Percentiles rank a stretch among this genome's conserved stretches.
phyloP scores from a whole-genome alignment of 2,888 invertebrate species.

The Nephrocerus scutellatus region DNA sequence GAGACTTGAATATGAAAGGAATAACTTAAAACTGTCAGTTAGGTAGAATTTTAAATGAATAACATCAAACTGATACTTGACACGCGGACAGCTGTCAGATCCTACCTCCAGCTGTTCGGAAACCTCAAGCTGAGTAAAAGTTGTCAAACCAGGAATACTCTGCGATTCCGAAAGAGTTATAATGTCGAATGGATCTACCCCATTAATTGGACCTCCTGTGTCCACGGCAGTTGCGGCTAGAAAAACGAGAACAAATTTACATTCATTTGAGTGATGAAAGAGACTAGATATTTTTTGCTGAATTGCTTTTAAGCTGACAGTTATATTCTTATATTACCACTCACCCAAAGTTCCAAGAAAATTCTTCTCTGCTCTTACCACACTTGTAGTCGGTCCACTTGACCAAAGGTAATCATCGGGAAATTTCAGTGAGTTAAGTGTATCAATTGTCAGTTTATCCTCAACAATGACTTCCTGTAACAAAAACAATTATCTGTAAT shows the following conservation, averaged over 20 bases:
- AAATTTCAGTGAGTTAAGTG: conserved; percentile 50
- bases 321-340: conserved; percentile 5
- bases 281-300: neutral
- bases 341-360: conserved; percentile 46
- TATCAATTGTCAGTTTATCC: conserved; percentile 34
- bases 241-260: neutral
- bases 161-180: conserved; percentile 49
- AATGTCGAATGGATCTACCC: conserved; percentile 46
- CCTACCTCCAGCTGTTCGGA: conserved; percentile 49
- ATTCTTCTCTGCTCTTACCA: conserved; percentile 49
- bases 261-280: neutral
- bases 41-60: too few species aligned
- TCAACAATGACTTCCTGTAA: conserved; percentile 46
- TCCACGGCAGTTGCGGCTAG: conserved; percentile 40
- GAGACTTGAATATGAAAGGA: too few species aligned
- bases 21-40: too few species aligned
- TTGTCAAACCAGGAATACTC: conserved; percentile 45
- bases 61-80: too few species aligned
- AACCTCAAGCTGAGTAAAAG: conserved; percentile 51
- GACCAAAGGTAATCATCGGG: conserved; percentile 51
- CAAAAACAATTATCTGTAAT: too few species aligned
- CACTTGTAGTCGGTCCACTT: conserved; percentile 33
- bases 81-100: too few species aligned
- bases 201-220: conserved; percentile 47
- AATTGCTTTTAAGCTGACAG: neutral